A percentile compares a stretch with the other conserved stretches of the same genome.
Conservation (phyloP, 2,888 invertebrate genomes). For the Lasioglossum calceatum region DNA sequence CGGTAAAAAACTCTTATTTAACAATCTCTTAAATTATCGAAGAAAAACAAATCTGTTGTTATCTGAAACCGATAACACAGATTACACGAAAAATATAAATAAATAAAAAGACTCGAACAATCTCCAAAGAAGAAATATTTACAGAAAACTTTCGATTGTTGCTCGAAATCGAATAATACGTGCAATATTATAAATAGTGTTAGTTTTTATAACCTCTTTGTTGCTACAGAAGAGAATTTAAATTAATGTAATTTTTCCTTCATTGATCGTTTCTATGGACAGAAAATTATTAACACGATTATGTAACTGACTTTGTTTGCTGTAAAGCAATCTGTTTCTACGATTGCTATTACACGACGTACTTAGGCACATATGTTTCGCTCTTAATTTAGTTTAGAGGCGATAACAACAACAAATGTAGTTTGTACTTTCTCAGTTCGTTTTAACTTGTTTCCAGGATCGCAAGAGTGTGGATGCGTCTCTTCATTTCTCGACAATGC, state of each 20-base stretch:
- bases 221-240: neutral
- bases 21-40: neutral
- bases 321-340: neutral
- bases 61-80: neutral
- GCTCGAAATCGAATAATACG: neutral
- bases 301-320: neutral
- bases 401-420: neutral
- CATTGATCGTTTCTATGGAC: neutral
- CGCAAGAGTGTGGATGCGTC: too few species aligned
- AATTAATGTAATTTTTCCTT: neutral
- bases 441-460: too few species aligned
- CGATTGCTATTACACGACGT: neutral
- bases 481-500: too few species aligned
- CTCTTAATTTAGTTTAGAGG: neutral
- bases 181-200: neutral
- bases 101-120: constrained; percentile 1
- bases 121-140: neutral
- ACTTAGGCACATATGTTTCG: constrained; percentile 9
- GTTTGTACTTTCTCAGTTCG: too few species aligned
- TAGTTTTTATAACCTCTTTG: constrained; percentile 38
- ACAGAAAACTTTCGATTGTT: neutral
- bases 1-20: constrained; percentile 67
- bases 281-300: constrained; percentile 9
- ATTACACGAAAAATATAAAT: neutral
- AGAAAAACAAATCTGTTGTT: constrained; percentile 17